These are phyloP conservation scores for Hydrolagus affinis DNA, from an alignment of 2,113 vertebrate species.

Conservation along the genomic window DNA sequence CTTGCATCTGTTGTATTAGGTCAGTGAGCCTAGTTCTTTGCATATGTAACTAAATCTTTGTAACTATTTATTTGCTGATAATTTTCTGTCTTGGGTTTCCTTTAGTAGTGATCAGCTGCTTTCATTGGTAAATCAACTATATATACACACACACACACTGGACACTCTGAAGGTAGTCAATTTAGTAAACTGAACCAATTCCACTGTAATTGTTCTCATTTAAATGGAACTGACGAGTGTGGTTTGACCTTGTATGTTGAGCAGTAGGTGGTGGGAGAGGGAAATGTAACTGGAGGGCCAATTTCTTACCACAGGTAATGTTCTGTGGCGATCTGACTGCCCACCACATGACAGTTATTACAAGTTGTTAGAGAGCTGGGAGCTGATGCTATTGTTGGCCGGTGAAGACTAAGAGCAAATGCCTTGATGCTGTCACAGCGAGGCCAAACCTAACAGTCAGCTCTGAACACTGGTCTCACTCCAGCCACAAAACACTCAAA, in stretches of 20 bases:
- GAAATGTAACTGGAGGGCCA: not conserved
- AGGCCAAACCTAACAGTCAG: not conserved
- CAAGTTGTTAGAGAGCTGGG: not conserved
- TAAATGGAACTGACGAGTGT: not conserved
- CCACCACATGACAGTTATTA: not conserved
- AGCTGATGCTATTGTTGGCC: not conserved
- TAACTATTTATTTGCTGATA: slow-evolving; percentile 22
- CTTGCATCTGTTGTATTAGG: not conserved
- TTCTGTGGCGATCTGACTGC: too few species aligned
- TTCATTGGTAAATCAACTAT: not conserved
- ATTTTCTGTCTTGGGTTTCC: not conserved
- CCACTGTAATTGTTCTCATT: too few species aligned
- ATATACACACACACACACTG: too few species aligned
- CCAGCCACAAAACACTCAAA: too few species aligned
- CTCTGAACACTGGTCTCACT: too few species aligned
- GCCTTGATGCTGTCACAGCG: not conserved
- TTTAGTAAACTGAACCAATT: not conserved
- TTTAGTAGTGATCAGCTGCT: not conserved
- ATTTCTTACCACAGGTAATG: not conserved
- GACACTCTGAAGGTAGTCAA: not conserved
- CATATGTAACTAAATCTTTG: not conserved
- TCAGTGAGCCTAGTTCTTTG: not conserved
- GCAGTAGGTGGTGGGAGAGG: not conserved
- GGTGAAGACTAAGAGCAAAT: not conserved
- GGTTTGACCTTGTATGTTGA: not conserved